Percentiles rank a stretch among this genome's conserved stretches.
Conservation (phyloP, 1,140 invertebrate species). For the Tetraneura akinire region DNA sequence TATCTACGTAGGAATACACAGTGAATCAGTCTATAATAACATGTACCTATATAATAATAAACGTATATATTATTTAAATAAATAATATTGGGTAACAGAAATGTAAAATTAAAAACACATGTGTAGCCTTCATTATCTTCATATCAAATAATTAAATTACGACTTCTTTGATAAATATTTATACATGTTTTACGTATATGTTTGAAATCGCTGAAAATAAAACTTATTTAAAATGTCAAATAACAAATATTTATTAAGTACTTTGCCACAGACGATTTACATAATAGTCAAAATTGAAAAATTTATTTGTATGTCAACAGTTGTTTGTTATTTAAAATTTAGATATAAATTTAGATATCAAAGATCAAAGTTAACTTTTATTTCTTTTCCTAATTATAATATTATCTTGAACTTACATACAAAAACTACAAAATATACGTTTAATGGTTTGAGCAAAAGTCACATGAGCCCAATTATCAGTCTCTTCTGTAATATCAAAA, state of each 20-base stretch:
- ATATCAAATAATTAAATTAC: constrained; percentile 26
- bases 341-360: not conserved
- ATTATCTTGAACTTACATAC: constrained; percentile 35
- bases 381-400: not conserved
- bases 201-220: constrained; percentile 42
- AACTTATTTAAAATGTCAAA: not conserved
- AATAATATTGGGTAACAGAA: constrained; percentile 30
- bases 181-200: constrained; percentile 19
- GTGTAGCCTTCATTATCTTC: not conserved
- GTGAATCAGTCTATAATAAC: constrained; percentile 39
- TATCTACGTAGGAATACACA: not conserved
- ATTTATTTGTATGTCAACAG: not conserved
- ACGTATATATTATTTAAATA: constrained; percentile 7
- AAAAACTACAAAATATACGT: constrained; percentile 31
- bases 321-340: constrained; percentile 7
- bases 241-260: not conserved
- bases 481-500: constrained; percentile 46
- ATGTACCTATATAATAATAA: too few species aligned
- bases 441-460: constrained; percentile 32
- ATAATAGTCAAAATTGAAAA: not conserved
- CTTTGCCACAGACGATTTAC: not conserved
- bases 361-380: not conserved
- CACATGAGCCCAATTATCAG: constrained; percentile 34
- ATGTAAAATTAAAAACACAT: not conserved
- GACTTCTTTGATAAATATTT: constrained; percentile 16